Percentiles rank a stretch among this genome's conserved stretches.
Evolutionary conservation across 1,140 invertebrate genomes (phyloP).

Genomic region (Sipha flava): DNA sequence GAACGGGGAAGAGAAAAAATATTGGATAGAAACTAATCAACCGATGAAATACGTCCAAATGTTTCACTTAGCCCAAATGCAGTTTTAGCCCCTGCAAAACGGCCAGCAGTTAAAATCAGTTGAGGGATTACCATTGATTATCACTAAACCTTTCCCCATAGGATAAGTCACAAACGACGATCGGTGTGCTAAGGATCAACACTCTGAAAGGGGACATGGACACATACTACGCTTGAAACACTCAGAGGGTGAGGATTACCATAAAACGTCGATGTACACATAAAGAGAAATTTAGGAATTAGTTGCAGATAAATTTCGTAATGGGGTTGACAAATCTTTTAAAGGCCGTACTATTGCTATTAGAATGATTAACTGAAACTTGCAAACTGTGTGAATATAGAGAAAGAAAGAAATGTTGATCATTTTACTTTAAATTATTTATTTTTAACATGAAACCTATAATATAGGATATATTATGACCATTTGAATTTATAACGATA

Average conservation of each 20-base stretch:
- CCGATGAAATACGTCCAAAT: slow-evolving; percentile 30
- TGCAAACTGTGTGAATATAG: background rate
- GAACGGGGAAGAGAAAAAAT: background rate
- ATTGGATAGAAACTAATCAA: background rate
- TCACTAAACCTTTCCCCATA: slow-evolving; percentile 31
- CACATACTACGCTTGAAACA: background rate
- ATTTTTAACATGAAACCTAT: too few relatives aligned
- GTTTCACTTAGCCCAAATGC: slow-evolving; percentile 26
- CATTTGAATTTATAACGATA: too few relatives aligned
- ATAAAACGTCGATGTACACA: slow-evolving; percentile 7
- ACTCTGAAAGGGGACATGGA: background rate
- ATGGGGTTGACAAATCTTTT: slow-evolving; percentile 1
- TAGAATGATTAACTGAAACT: slow-evolving; percentile 15
- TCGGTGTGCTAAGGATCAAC: slow-evolving; percentile 19
- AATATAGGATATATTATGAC: too few relatives aligned
- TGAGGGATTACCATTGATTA: slow-evolving; percentile 32
- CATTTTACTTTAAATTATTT: too few relatives aligned
- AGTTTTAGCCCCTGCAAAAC: background rate
- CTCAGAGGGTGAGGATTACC: slow-evolving; percentile 18
- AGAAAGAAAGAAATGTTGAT: too few relatives aligned
- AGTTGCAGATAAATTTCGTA: background rate
- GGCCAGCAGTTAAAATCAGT: slow-evolving; percentile 26
- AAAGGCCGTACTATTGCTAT: background rate
- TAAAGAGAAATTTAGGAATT: slow-evolving; percentile 14
- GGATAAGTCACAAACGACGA: slow-evolving; percentile 30